phyloP scores from a whole-genome alignment of 2,797 vertebrate species.

The Pantherophis vulpinus region DNA sequence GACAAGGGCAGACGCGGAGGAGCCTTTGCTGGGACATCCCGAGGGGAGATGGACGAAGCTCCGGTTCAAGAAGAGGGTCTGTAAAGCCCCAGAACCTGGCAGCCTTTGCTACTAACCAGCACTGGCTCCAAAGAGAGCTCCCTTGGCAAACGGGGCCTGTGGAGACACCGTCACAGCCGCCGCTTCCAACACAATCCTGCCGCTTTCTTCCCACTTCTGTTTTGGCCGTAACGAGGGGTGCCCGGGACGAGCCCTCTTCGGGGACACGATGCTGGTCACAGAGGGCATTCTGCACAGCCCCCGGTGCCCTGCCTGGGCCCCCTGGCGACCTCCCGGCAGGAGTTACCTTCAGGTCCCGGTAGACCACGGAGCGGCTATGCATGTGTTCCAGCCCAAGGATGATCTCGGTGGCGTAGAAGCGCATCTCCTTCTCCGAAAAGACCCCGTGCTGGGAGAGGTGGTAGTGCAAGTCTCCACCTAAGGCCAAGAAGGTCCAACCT shows the following conservation, averaged over 20 bases:
- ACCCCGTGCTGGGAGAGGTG: constrained; percentile 97
- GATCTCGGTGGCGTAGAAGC: constrained; percentile 96
- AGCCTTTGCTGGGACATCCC: neutral
- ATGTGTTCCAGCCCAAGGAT: constrained; percentile 97
- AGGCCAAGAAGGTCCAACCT: constrained; percentile 15
- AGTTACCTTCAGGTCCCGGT: constrained; percentile 94
- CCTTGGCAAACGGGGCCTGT: neutral
- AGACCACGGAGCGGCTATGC: constrained; percentile 95
- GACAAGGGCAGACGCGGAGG: rapidly evolving
- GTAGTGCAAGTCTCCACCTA: constrained; percentile 97
- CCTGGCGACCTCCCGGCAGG: rapidly evolving
- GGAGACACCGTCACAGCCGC: too few relatives aligned
- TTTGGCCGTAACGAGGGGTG: too few relatives aligned
- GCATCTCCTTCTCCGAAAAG: constrained; percentile 97
- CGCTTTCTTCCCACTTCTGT: neutral
- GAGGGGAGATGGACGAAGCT: neutral
- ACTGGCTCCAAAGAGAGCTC: neutral
- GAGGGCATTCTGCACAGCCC: neutral
- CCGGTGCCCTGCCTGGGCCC: rapidly evolving
- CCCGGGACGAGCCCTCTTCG: neutral
- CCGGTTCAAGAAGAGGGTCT: neutral
- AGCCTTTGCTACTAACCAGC: neutral
- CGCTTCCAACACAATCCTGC: neutral
- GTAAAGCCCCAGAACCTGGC: neutral
- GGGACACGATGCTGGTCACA: neutral